Conservation (phyloP, 2,888 invertebrate species). For the Phlogophora meticulosa region DNA sequence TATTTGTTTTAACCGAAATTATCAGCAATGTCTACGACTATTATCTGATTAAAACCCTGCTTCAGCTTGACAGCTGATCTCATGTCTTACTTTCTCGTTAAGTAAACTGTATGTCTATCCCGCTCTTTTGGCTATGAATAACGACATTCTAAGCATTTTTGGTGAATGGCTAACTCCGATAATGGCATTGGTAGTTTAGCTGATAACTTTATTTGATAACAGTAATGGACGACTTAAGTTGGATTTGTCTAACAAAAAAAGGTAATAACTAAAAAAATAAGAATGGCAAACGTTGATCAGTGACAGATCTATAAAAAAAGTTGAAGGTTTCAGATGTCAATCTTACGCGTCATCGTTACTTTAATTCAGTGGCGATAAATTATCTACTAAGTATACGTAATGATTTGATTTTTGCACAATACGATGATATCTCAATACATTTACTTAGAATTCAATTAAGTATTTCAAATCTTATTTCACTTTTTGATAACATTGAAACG, state of each 20-base stretch:
- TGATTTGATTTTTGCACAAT: conserved; percentile 41
- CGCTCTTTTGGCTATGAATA: conserved; percentile 46
- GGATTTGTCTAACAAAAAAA: conserved; percentile 39
- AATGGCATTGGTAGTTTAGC: conserved; percentile 37
- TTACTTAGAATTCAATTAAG: conserved; percentile 25
- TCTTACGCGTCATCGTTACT: conserved; percentile 42
- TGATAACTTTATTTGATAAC: conserved; percentile 55
- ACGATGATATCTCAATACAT: conserved; percentile 29
- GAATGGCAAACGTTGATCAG: conserved; percentile 38
- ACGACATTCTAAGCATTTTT: conserved; percentile 62
- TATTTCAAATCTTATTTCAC: conserved; percentile 27
- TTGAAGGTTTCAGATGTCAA: conserved; percentile 53
- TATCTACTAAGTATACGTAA: conserved; percentile 22
- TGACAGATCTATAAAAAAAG: conserved; percentile 48
- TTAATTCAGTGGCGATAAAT: conserved; percentile 24
- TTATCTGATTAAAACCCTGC: conserved; percentile 71
- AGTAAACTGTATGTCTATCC: conserved; percentile 44
- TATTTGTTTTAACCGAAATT: conserved; percentile 81
- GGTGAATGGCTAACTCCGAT: conserved; percentile 58
- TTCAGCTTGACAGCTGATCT: conserved; percentile 60
- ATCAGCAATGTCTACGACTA: conserved; percentile 71
- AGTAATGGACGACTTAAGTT: conserved; percentile 49
- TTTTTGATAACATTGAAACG: conserved; percentile 39
- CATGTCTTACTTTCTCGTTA: conserved; percentile 38
- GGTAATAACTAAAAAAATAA: conserved; percentile 33